Evolutionary conservation across 2,113 vertebrate genomes (phyloP).

Genomic region (Hylia prasina): DNA sequence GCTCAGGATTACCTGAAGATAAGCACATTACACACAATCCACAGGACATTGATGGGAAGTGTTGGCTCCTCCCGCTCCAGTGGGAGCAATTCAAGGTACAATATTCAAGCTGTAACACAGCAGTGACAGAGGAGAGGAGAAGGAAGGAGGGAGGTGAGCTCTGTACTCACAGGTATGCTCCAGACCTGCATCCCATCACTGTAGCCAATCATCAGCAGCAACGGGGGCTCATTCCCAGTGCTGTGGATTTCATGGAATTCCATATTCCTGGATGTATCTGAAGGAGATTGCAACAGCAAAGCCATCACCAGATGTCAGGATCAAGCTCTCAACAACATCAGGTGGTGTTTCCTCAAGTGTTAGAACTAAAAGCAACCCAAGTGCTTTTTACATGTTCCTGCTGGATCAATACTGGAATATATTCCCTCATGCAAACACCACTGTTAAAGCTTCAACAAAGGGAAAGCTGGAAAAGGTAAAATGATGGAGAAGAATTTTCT

Average conservation of each 20-base stretch:
- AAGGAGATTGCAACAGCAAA: conserved; percentile 9
- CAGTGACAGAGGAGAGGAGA: rapidly evolving
- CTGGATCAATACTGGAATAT: background rate
- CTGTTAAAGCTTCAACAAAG: background rate
- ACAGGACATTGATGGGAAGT: rapidly evolving
- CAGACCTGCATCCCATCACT: conserved; percentile 96
- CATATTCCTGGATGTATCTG: conserved; percentile 88
- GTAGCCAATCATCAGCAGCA: conserved; percentile 94
- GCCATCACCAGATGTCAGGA: background rate
- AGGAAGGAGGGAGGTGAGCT: background rate
- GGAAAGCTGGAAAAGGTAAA: background rate
- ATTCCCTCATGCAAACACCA: background rate
- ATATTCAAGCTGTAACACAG: rapidly evolving
- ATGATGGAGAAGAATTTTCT: rapidly evolving
- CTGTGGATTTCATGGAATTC: conserved; percentile 92
- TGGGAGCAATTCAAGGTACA: background rate
- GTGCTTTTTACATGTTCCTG: background rate
- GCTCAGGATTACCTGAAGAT: background rate
- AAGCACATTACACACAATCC: background rate
- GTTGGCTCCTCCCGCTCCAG: background rate
- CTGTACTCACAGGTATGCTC: conserved; percentile 90
- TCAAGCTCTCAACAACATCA: background rate
- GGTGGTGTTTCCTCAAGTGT: background rate
- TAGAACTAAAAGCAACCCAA: background rate
- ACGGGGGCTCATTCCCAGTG: conserved; percentile 85